A percentile compares a stretch with the other conserved stretches of the same genome.
Evolutionary conservation across 2,113 vertebrate species (phyloP).

Genomic region (Dicaeum eximium): DNA sequence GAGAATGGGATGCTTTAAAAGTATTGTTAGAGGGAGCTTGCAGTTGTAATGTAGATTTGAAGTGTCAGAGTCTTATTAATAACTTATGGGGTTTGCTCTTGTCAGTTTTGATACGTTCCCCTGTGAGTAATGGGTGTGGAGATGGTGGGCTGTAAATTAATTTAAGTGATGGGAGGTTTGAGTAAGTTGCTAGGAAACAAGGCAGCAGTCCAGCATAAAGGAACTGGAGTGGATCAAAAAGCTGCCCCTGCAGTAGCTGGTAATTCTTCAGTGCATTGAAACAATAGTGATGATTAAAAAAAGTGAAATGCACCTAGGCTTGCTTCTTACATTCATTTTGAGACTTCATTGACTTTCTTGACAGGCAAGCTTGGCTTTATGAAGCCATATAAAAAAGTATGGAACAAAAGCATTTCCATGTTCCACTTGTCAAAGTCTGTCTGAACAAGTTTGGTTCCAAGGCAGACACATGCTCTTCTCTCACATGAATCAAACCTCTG

Average conservation of each 20-base stretch:
- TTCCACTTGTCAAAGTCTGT: slow-evolving; percentile 10
- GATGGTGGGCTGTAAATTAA: slow-evolving; percentile 67
- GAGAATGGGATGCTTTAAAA: background rate
- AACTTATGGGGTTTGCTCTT: slow-evolving; percentile 6
- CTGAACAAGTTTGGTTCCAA: slow-evolving; percentile 14
- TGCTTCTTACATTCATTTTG: background rate
- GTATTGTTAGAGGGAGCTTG: background rate
- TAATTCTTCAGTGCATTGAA: background rate
- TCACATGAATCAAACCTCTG: background rate
- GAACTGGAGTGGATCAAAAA: slow-evolving; percentile 18
- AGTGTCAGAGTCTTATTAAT: slow-evolving; percentile 6
- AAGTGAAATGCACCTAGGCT: background rate
- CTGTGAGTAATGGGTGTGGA: slow-evolving; percentile 64
- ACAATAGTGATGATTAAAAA: background rate
- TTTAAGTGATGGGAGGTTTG: slow-evolving; percentile 69
- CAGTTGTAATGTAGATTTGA: background rate
- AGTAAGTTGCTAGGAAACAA: slow-evolving; percentile 80
- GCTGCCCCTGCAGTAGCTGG: slow-evolving; percentile 62
- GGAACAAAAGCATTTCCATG: slow-evolving; percentile 23
- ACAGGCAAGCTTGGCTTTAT: background rate
- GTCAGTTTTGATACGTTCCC: slow-evolving; percentile 39
- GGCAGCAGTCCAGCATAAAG: slow-evolving; percentile 28
- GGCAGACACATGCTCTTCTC: background rate
- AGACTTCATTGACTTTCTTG: background rate
- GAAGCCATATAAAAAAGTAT: background rate